Conservation (phyloP, 2,113 vertebrate genomes). For the Amia ocellicauda region DNA sequence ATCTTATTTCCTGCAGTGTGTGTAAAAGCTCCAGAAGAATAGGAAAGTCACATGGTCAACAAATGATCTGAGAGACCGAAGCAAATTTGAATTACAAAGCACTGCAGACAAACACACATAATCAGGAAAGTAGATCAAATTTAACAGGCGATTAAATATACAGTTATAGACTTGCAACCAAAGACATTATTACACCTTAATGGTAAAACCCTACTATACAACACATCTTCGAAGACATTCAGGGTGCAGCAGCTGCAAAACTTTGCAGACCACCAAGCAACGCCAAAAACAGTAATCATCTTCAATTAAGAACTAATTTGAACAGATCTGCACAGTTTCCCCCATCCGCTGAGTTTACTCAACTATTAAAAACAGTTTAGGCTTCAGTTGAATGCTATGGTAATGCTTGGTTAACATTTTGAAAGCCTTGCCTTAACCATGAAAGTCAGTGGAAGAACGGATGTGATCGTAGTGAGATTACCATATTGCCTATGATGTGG, state of each 20-base stretch:
- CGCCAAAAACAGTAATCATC: no score
- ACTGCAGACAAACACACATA: no score
- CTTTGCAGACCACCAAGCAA: no score
- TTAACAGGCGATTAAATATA: no score
- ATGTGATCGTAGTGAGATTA: slow-evolving; percentile 33
- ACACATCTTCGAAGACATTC: no score
- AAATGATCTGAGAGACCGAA: no score
- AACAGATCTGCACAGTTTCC: neutral
- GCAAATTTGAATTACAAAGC: no score
- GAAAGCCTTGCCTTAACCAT: neutral
- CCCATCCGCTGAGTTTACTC: slow-evolving; percentile 5
- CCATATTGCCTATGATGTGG: slow-evolving; percentile 42
- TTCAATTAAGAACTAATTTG: slow-evolving; percentile 11
- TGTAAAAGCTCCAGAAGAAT: slow-evolving; percentile 29
- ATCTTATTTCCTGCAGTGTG: slow-evolving; percentile 37
- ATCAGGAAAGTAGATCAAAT: no score
- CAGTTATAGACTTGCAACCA: no score
- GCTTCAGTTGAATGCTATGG: slow-evolving; percentile 5
- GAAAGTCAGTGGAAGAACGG: neutral
- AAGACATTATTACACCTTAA: no score
- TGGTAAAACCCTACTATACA: no score
- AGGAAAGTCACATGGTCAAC: neutral
- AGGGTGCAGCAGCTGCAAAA: no score
- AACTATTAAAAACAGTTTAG: slow-evolving; percentile 19
- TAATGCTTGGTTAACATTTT: slow-evolving; percentile 6